Percentiles rank a stretch among this genome's conserved stretches.
phyloP scores from a whole-genome alignment of 2,888 invertebrate species.

The Cheilosia variabilis region DNA sequence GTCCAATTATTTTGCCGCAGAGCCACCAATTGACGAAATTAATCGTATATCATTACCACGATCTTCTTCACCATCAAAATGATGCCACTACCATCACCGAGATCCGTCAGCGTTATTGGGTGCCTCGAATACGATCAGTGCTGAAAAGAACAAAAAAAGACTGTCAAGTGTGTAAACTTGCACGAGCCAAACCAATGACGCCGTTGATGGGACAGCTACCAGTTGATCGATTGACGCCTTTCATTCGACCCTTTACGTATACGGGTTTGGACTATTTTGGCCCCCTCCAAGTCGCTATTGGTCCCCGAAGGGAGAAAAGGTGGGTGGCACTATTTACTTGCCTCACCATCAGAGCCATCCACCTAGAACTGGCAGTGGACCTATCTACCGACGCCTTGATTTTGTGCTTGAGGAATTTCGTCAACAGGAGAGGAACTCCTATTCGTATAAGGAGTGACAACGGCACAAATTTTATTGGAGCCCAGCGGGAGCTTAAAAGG shows the following conservation, averaged over 20 bases:
- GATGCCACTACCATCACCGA: neutral
- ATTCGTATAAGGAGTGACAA: conserved; percentile 47
- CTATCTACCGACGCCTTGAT: conserved; percentile 32
- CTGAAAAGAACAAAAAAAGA: neutral
- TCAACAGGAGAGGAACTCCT: conserved; percentile 55
- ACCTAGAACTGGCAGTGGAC: neutral
- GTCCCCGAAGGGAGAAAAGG: too few relatives aligned
- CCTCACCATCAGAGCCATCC: conserved; percentile 45
- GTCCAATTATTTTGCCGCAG: neutral
- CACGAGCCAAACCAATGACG: neutral
- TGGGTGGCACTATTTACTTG: conserved; percentile 25
- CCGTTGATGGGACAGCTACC: neutral
- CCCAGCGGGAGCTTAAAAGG: conserved; percentile 30
- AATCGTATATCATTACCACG: neutral
- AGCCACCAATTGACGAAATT: neutral
- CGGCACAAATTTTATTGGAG: conserved; percentile 63
- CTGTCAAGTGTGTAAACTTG: neutral
- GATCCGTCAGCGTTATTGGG: neutral
- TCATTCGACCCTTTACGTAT: too few relatives aligned
- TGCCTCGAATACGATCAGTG: neutral
- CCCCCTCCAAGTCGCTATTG: too few relatives aligned
- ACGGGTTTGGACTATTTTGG: too few relatives aligned
- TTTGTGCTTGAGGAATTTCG: conserved; percentile 54
- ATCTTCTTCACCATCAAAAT: neutral
- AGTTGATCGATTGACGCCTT: too few relatives aligned